Conservation (phyloP, 92 coral and sea anemone species). For the Isaurus tuberculatus region DNA sequence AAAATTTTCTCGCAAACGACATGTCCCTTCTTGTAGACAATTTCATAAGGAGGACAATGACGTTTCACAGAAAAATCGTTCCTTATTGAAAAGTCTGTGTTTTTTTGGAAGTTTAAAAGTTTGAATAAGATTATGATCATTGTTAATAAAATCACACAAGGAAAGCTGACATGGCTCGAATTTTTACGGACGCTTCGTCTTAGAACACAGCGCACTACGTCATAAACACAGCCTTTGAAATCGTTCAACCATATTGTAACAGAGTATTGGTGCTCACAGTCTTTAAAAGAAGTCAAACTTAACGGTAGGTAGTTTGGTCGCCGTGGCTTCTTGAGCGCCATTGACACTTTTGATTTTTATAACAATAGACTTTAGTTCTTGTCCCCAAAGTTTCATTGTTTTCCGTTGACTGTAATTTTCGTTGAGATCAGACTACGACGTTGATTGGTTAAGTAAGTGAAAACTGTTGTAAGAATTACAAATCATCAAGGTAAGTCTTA, state of each 20-base stretch:
- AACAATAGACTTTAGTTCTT: background rate
- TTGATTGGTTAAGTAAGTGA: background rate
- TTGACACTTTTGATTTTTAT: background rate
- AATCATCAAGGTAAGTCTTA: background rate
- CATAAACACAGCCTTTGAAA: constrained; percentile 3
- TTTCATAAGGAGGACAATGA: constrained; percentile 30
- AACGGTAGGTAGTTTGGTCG: constrained; percentile 38
- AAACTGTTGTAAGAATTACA: constrained; percentile 13
- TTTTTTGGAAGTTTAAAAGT: background rate
- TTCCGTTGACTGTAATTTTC: background rate
- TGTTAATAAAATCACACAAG: constrained; percentile 1
- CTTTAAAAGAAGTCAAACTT: background rate
- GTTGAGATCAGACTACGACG: background rate
- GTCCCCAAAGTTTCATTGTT: background rate
- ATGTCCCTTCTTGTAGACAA: constrained; percentile 62
- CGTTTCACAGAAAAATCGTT: background rate
- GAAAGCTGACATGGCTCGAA: constrained; percentile 13
- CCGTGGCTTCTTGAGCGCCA: constrained; percentile 30
- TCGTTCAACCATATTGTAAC: constrained; percentile 36
- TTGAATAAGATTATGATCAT: background rate
- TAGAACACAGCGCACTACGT: background rate
- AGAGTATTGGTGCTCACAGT: constrained; percentile 9
- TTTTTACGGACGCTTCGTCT: background rate
- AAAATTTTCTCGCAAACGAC: constrained; percentile 50
- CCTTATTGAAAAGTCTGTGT: background rate